Conservation (phyloP, 1,140 invertebrate genomes). For the Leucophenga varia region DNA sequence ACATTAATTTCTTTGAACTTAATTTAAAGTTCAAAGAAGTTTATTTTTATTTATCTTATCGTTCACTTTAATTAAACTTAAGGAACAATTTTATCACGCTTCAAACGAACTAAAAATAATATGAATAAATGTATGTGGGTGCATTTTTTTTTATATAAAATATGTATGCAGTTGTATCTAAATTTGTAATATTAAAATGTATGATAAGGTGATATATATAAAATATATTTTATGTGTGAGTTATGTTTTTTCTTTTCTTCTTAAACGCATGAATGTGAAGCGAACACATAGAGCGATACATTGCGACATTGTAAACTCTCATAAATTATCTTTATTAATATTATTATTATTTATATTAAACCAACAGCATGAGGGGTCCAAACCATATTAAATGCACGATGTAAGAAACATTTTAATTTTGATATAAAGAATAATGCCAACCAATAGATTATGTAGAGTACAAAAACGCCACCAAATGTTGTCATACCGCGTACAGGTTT, state of each 20-base stretch:
- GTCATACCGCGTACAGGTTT: slow-evolving; percentile 58
- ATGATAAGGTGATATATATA: slow-evolving; percentile 3
- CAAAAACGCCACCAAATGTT: slow-evolving; percentile 60
- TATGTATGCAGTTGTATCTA: slow-evolving; percentile 25
- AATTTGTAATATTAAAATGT: slow-evolving; percentile 16
- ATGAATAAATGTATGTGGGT: too few relatives aligned
- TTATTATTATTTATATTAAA: slow-evolving; percentile 46
- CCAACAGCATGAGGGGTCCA: slow-evolving; percentile 48
- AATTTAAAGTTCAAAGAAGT: too few relatives aligned
- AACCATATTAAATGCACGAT: slow-evolving; percentile 41
- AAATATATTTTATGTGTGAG: too few relatives aligned
- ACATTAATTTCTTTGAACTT: too few relatives aligned
- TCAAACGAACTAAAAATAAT: too few relatives aligned
- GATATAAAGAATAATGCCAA: slow-evolving; percentile 30
- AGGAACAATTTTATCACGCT: too few relatives aligned
- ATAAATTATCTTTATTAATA: too few relatives aligned
- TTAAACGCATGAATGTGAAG: background rate
- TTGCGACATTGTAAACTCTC: too few relatives aligned
- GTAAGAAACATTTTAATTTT: slow-evolving; percentile 42
- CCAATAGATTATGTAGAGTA: slow-evolving; percentile 56
- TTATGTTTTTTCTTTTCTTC: too few relatives aligned
- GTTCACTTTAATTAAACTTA: too few relatives aligned
- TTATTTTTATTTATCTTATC: too few relatives aligned
- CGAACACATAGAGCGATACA: background rate
- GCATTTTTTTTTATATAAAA: too few relatives aligned